Base-by-base conservation (phyloP, 2,113 vertebrate genomes). In the Nesogale talazaci region DNA sequence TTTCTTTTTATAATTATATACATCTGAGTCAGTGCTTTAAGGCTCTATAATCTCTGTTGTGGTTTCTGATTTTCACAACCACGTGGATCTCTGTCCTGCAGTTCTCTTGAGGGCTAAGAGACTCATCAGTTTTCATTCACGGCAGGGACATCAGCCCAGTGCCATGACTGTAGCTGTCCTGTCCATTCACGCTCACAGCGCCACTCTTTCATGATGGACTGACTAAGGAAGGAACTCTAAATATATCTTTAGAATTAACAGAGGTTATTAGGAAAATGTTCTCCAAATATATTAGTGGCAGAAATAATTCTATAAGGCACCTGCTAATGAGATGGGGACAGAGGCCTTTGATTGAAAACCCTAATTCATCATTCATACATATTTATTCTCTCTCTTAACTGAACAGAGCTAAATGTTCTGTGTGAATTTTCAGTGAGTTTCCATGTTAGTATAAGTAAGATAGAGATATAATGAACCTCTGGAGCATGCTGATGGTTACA, bases 321-420 rank as follows among this genome's bases (percentile, higher is more conserved):
- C 89, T 83, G 65, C 9, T 25, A 65, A 80, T n/a, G 57, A 95
- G 57, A 88, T 90, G 88, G 76, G n/a, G 65, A 42, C 31, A 88
- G 77, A 86, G 75, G 6, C 2, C 1, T 74, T 90, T 77, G 67
- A 36, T 88, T 63, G 90, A 77, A 22, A 67, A 84, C 10, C 38
- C 15, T 1, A 42, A 8, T 63, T 56, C 16, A 7, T 72, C 22
- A 20, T 36, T 3, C 70, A 36, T 36, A 72, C 2, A 36, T 20
- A 36, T 72, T 36, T 11, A 10, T 78, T 6, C 15, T 78, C 3
- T 61, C 34, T n/a, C 69, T 78, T 20, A 70, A 19, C 1, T 78
- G 10, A 17, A 57, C 10, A 69, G 2, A 78, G 31, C 46, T 12
- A 65, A n/a, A 36, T 67, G 34, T 69, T 75, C 56, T 40, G 8